Base-by-base conservation (phyloP, 2,888 invertebrate species). In the Yponomeuta plumbellus region DNA sequence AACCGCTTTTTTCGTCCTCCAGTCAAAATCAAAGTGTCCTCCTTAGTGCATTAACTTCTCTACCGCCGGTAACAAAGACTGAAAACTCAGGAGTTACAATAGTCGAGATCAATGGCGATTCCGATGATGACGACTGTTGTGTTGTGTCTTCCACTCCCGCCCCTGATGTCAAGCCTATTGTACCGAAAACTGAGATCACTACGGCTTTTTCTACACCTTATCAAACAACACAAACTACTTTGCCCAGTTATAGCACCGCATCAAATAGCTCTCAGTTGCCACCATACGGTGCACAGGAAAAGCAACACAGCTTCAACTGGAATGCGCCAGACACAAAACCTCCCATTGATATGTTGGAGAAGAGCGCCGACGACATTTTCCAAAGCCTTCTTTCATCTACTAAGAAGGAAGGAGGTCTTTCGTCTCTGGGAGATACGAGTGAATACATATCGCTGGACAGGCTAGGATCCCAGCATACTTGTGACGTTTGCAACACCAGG, bases 371-470 rank as follows among this genome's bases (percentile, higher is more conserved):
- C 73, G 91, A 91, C 64, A 88, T 91, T 34, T 91, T 91, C 69
- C 87, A 87, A 71, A 91, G 89, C 68, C 75, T 92, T 3, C 72
- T 91, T n/a, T 87, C 87, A 1, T 80, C 78, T 59, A 80, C 84
- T 0, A 91, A 88, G 71, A 88, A 90, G 70, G 88, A 90, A 71
- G 80, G 77, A 64, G 73, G 80, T 66, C 13, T 52, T 2, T 52
- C 44, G 17, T 79, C 80, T 26, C 44, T 90, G 69, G 81, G 86
- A 17, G 85, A 90, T 69, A 81, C 85, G 0, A 94, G 92, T 68
- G 94, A 94, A 81, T 94, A 93, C 73, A 94, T 94, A 70, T 94
- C 94, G 0, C 80, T 94, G 69, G 94, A 94, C 68, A 92, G 92
- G 39, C 80, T 94, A 71, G 93, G 93, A 1, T 92, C 93, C 0